Conservation (phyloP, 1,140 invertebrate genomes). For the Epicauta chinensis region DNA sequence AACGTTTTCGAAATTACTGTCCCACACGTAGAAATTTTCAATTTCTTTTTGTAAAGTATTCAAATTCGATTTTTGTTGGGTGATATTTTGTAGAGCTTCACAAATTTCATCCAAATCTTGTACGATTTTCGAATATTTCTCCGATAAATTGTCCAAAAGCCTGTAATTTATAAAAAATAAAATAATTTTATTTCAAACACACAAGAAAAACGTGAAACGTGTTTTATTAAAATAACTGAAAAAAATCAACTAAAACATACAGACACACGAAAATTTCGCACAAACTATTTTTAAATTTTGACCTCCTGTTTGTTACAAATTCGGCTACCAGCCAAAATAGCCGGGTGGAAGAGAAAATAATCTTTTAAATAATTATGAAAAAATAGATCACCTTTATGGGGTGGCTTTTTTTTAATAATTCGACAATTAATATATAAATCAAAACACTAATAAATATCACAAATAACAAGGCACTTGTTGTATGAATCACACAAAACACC, state of each 20-base stretch:
- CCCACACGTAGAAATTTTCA: conserved; percentile 65
- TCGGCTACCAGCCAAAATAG: conserved; percentile 26
- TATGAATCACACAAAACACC: background rate
- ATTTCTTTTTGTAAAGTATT: conserved; percentile 57
- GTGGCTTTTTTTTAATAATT: too few relatives aligned
- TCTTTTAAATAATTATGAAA: background rate
- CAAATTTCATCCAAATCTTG: conserved; percentile 56
- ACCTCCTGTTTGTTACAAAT: conserved; percentile 19
- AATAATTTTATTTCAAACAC: background rate
- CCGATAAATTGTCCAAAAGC: conserved; percentile 48
- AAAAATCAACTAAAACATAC: background rate
- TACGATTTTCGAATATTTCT: conserved; percentile 52
- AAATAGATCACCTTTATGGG: too few relatives aligned
- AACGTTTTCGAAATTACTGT: conserved; percentile 54
- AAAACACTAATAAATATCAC: too few relatives aligned
- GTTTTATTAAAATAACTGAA: conserved; percentile 7
- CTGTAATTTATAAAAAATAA: conserved; percentile 39
- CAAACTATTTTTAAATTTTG: conserved; percentile 29
- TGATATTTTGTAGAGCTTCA: conserved; percentile 54
- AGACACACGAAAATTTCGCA: conserved; percentile 3
- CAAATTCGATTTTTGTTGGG: conserved; percentile 55
- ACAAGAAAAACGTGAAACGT: conserved; percentile 18
- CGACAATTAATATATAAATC: too few relatives aligned
- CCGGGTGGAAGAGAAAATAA: conserved; percentile 4
- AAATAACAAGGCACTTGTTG: too few relatives aligned